Percentiles rank a stretch among this genome's conserved stretches.
phyloP scores from a whole-genome alignment of 2,888 invertebrate genomes.

The Pseudococcus longispinus region DNA sequence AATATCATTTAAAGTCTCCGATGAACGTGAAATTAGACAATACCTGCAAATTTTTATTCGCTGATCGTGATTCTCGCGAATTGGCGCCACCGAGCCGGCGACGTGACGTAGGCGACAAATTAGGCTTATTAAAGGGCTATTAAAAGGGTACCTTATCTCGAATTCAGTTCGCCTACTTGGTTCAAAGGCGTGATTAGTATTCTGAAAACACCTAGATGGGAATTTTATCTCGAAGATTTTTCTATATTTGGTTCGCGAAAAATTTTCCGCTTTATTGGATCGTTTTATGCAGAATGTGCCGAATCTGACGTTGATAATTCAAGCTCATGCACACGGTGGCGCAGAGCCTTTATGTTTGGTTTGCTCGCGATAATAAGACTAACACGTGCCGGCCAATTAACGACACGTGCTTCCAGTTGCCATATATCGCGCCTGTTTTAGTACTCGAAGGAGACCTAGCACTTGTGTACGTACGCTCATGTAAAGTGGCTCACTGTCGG shows the following conservation, averaged over 20 bases:
- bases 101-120: not conserved
- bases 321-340: not conserved
- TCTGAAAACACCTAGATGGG: not conserved
- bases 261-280: not conserved
- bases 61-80: too few relatives aligned
- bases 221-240: not conserved
- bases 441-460: not conserved
- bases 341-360: not conserved
- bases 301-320: not conserved
- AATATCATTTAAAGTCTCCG: not conserved
- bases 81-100: too few relatives aligned
- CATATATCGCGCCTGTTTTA: not conserved
- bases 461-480: not conserved
- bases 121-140: not conserved
- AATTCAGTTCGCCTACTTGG: not conserved
- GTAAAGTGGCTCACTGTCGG: not conserved
- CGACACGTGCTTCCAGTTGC: not conserved
- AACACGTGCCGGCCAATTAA: constrained; percentile 16
- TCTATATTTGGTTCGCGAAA: not conserved
- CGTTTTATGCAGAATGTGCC: not conserved
- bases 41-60: too few relatives aligned
- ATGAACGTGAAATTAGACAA: too few relatives aligned
- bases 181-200: not conserved
- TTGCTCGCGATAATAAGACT: constrained; percentile 28
- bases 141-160: not conserved